Base-by-base conservation (phyloP, 2,113 vertebrate species). In the Phaetusa simplex region DNA sequence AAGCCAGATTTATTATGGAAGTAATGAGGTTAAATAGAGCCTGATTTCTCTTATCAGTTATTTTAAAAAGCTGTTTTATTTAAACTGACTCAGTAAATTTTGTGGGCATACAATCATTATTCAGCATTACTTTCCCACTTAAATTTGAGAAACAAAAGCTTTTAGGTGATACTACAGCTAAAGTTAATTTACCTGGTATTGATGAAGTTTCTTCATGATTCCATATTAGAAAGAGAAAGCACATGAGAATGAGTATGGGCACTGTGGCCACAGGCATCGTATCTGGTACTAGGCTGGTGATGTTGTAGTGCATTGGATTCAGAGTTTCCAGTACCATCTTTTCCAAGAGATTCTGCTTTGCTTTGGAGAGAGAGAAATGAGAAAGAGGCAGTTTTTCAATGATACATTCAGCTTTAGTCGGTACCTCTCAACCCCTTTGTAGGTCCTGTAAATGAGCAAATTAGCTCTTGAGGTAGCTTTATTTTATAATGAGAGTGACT, bases 141-240 rank as follows among this genome's bases (percentile, higher is more conserved):
- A 58, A 14, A 52, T 50, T 64, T 45, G 30, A 95, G 45, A 74
- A 81, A 64, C 11, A 30, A 47, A 32, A 74, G 36, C 4, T 76
- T 86, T 47, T 32, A 38, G 9, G 38, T 21, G 13, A 22, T 76
- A 20, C 13, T 30, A 2, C 3, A 50, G 21, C 15, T 62, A 1
- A 34, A 78, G n/a, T 71, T 23, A 52, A 74, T 89, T 98, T 97
- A 99, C 99, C 99, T 98, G 99, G 99, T 90, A 99, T 96, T 12
- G 98, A 96, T 19, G 99, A 98, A 9, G 91, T 97, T 40, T 97
- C 97, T 74, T 97, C 97, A 8, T 95, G 95, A 27, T 92, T 98
- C 98, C 98, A 98, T 47, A 97, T 80, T 1, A 98, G 82, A 72
- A 99, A 56, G 11, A 99, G 96, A 82, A 99, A 93, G 38, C 98